These are phyloP conservation scores for Drosophila stalkeri DNA, from an alignment of 2,888 invertebrate genomes.

Conservation along the genomic window DNA sequence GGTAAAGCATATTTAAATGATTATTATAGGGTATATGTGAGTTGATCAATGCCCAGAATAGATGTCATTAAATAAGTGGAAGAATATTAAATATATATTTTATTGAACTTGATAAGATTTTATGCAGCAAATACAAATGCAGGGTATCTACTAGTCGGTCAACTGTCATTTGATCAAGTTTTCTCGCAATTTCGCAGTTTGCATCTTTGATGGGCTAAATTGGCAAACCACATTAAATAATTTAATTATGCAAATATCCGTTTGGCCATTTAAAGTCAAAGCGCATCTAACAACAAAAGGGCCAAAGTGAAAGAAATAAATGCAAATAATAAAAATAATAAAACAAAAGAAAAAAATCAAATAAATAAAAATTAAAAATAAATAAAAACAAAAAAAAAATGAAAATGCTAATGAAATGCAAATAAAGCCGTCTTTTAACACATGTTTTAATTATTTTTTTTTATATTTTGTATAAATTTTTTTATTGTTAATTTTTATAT, in stretches of 20 bases:
- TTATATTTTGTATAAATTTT: neutral
- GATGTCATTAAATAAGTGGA: neutral
- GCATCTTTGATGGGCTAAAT: slow-evolving; percentile 59
- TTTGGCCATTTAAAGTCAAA: slow-evolving; percentile 27
- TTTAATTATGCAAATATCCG: slow-evolving; percentile 65
- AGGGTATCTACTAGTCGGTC: neutral
- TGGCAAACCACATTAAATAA: slow-evolving; percentile 68
- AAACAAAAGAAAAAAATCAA: slow-evolving; percentile 1
- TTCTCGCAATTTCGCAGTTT: slow-evolving; percentile 10
- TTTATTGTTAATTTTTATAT: neutral
- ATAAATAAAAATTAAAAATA: neutral
- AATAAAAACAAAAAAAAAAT: neutral
- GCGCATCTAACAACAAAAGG: slow-evolving; percentile 32
- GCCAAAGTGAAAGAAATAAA: slow-evolving; percentile 49
- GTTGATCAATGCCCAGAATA: neutral
- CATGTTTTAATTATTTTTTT: neutral
- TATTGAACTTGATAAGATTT: no score
- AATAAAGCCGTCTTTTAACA: neutral
- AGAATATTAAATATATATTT: no score
- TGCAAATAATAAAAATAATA: slow-evolving; percentile 19
- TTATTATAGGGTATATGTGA: neutral
- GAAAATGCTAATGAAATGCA: neutral
- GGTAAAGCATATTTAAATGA: neutral
- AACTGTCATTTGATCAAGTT: accelerated
- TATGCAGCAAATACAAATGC: no score